phyloP scores from a whole-genome alignment of 2,113 vertebrate species.

The Oreochromis spilurus region DNA sequence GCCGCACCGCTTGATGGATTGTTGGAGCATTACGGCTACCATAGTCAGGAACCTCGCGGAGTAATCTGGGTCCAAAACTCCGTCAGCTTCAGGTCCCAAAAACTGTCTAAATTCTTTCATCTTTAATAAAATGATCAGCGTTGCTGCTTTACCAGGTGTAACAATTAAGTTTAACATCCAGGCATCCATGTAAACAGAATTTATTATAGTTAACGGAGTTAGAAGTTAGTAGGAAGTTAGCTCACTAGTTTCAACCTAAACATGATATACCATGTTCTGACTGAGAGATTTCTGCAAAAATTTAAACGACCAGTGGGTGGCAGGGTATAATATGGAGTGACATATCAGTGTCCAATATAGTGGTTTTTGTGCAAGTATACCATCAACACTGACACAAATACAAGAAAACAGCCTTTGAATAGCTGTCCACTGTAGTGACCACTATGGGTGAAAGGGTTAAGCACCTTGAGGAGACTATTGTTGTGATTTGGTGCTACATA shows the following conservation, averaged over 20 bases:
- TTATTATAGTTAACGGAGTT: too few relatives aligned
- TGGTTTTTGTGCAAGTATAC: background rate
- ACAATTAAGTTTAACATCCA: too few relatives aligned
- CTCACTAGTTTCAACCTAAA: background rate
- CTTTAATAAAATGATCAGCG: too few relatives aligned
- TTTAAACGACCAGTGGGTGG: background rate
- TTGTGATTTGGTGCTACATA: background rate
- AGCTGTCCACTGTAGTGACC: background rate
- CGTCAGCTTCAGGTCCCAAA: too few relatives aligned
- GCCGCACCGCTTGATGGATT: too few relatives aligned
- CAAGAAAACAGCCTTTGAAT: background rate
- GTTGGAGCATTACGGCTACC: too few relatives aligned
- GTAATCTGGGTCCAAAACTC: too few relatives aligned
- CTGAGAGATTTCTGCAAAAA: background rate
- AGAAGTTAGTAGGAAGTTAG: too few relatives aligned
- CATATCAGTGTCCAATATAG: rapidly evolving
- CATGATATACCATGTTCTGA: background rate
- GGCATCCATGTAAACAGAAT: too few relatives aligned
- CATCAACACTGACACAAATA: background rate
- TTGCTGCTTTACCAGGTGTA: too few relatives aligned
- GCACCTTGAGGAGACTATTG: background rate
- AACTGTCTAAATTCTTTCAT: too few relatives aligned
- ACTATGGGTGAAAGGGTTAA: background rate
- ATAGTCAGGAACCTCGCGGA: too few relatives aligned
- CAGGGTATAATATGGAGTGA: background rate